These are phyloP conservation scores for Dallia pectoralis DNA, from an alignment of 2,797 vertebrate genomes.

Conservation along the genomic window DNA sequence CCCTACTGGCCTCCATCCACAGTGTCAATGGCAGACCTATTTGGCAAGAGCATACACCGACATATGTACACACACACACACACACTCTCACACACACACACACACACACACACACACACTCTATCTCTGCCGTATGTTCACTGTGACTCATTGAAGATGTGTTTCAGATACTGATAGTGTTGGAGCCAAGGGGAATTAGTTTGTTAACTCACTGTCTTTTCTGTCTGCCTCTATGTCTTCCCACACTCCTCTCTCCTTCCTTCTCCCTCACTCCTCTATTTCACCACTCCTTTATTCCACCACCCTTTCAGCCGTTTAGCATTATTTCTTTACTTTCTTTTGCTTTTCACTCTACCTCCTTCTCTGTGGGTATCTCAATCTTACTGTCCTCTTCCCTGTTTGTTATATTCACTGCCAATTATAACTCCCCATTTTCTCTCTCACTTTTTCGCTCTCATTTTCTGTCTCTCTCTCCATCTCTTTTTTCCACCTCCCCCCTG, in stretches of 20 bases:
- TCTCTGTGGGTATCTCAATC: no score
- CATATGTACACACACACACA: background rate
- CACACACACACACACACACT: background rate
- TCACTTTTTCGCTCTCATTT: background rate
- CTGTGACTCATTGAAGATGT: slow-evolving; percentile 1
- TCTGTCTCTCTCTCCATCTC: background rate
- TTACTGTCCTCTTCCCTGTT: no score
- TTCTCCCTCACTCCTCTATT: background rate
- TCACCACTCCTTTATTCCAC: background rate
- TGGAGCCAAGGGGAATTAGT: background rate
- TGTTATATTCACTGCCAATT: no score
- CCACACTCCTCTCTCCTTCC: background rate
- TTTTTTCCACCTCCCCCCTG: background rate
- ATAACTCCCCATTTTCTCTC: background rate
- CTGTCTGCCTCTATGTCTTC: background rate
- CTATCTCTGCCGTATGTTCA: background rate
- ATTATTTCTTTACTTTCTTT: background rate
- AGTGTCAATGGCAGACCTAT: no score
- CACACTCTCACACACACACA: background rate
- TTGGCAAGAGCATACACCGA: no score
- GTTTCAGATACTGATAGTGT: background rate
- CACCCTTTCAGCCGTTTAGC: background rate
- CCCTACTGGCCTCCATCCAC: no score
- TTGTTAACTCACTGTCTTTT: background rate
- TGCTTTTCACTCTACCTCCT: no score